Evolutionary conservation across 2,113 vertebrate genomes (phyloP), one percentile per base, ranked within the genome.

Genomic region (Vanacampus margaritifer): DNA sequence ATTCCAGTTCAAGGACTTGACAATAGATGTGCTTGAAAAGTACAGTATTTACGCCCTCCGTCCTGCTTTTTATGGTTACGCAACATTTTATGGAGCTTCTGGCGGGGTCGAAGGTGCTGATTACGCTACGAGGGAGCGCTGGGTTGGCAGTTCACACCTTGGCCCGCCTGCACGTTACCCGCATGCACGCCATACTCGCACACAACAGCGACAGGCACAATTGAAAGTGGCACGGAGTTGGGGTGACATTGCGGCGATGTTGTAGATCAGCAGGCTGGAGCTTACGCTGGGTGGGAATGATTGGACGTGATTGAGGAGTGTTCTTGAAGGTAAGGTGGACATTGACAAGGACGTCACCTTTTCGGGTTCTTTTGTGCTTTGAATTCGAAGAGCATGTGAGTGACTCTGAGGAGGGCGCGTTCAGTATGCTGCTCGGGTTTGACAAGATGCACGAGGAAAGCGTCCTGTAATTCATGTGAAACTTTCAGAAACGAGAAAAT

Each of bases 61-160:
- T 32, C 24, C 13, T 56, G 24, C 24, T 56, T 32, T 57, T 32
- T 32, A 7, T 17, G 54, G 14, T 57, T 57, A 57, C 6, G 54
- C 54, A 57, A 57, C 26, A 57, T 57, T 57, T 57, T 57, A 57
- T 57, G 26, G 54, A 57, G 54, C 54, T 57, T 17, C 54, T 32
- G 54, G 54, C 26, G 7, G 26, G 54, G 54, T 57, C 54, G 6
- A 57, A 57, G 54, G 54, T 57, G 54, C 54, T 32, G 54, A 57
- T 57, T 57, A 17, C 5, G 54, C 26, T 19, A 17, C 26, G 28
- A 19, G 26, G 14, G 26, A 32, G 54, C 12, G 16, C 26, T 8
- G 54, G 26, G 16, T 14, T 8, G 54, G 26, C 54, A 7, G 54
- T 16, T 57, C 54, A 57, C 54, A 32, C 54, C 24, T 57, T 32